phyloP scores from a whole-genome alignment of 2,888 invertebrate genomes.

The Torymus auratus region DNA sequence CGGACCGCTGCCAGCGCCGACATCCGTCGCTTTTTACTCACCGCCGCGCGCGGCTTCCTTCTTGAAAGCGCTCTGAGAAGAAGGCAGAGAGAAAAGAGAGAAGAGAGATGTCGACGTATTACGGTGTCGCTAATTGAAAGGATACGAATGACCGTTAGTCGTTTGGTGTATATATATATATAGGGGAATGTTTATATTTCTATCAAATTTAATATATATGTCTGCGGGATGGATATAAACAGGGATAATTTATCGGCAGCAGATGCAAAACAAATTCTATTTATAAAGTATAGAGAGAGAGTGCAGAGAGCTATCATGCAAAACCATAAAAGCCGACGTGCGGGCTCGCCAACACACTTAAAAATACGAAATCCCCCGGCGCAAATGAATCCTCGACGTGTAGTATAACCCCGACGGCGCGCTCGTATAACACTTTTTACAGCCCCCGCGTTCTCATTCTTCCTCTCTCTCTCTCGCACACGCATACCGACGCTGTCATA shows the following conservation, averaged over 20 bases:
- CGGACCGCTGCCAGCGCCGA: slow-evolving; percentile 28
- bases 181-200: not conserved
- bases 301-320: not conserved
- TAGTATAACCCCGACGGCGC: not conserved
- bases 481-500: not conserved
- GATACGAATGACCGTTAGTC: not conserved
- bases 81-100: too few relatives aligned
- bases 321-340: slow-evolving; percentile 1
- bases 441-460: not conserved
- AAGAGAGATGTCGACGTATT: not conserved
- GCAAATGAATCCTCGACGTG: slow-evolving; percentile 2
- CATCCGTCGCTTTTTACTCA: slow-evolving; percentile 17
- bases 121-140: slow-evolving; percentile 42
- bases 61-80: too few relatives aligned
- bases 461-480: not conserved
- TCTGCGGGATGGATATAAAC: too few relatives aligned
- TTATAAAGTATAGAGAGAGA: too few relatives aligned
- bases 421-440: slow-evolving; percentile 22
- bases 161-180: too few relatives aligned
- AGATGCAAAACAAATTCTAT: too few relatives aligned
- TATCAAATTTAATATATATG: not conserved
- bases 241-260: too few relatives aligned
- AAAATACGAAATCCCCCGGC: not conserved
- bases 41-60: not conserved
- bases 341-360: not conserved